phyloP scores from a whole-genome alignment of 2,888 invertebrate species.

The Oxystoma pomonae region DNA sequence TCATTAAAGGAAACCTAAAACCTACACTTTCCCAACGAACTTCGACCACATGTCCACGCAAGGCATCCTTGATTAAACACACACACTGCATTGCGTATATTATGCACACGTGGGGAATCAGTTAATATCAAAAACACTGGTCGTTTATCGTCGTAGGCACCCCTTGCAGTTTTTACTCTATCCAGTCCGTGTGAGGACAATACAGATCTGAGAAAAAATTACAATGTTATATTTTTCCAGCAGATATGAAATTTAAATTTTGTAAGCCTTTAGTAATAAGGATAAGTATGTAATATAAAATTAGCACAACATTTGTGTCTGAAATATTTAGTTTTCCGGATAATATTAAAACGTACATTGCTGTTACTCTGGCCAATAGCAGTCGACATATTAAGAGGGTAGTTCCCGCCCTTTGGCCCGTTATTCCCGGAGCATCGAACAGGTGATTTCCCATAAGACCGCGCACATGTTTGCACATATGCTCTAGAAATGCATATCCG shows the following conservation, averaged over 20 bases:
- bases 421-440: conserved; percentile 29
- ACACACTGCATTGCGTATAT: background rate
- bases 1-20: too few species aligned
- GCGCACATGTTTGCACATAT: conserved; percentile 51
- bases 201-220: background rate
- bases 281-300: too few species aligned
- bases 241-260: too few species aligned
- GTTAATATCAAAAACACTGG: background rate
- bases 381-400: conserved; percentile 16
- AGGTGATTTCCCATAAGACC: conserved; percentile 52
- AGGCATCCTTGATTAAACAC: background rate
- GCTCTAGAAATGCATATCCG: conserved; percentile 23
- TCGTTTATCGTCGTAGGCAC: background rate
- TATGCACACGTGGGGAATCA: background rate
- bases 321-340: too few species aligned
- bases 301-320: too few species aligned
- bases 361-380: conserved; percentile 7
- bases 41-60: background rate
- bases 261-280: too few species aligned
- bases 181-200: background rate
- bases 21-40: background rate
- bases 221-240: too few species aligned
- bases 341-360: too few species aligned
- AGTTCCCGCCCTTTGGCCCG: conserved; percentile 9
- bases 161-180: background rate